These are phyloP conservation scores for Oegoconia quadripuncta DNA, from an alignment of 2,888 invertebrate genomes.

Conservation along the genomic window DNA sequence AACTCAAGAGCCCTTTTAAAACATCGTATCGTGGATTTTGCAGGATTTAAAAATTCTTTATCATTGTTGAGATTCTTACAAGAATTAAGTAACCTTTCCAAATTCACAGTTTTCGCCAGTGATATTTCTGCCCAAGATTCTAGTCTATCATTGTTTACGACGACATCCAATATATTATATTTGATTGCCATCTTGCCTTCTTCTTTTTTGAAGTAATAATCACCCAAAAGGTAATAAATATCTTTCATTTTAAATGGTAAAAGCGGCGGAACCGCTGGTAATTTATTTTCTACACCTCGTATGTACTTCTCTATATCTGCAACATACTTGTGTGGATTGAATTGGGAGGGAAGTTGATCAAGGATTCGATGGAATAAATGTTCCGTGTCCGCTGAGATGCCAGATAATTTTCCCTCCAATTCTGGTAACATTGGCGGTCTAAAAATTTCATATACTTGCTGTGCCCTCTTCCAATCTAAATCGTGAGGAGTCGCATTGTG, in stretches of 20 bases:
- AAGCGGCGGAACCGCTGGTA: constrained; percentile 74
- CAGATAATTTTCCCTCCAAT: constrained; percentile 86
- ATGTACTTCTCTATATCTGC: constrained; percentile 84
- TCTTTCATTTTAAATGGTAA: constrained; percentile 82
- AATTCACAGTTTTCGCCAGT: constrained; percentile 85
- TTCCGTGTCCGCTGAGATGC: constrained; percentile 91
- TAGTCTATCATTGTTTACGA: constrained; percentile 87
- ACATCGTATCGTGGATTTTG: constrained; percentile 87
- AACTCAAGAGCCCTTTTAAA: constrained; percentile 89
- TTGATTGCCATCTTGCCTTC: constrained; percentile 87
- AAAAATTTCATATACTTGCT: constrained; percentile 89
- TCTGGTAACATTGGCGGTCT: constrained; percentile 89
- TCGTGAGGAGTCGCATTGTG: constrained; percentile 86
- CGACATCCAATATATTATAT: constrained; percentile 91
- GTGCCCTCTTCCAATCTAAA: constrained; percentile 86
- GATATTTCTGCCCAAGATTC: constrained; percentile 97
- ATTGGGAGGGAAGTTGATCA: constrained; percentile 82
- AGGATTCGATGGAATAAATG: constrained; percentile 85
- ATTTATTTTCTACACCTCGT: constrained; percentile 76
- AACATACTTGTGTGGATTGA: constrained; percentile 81
- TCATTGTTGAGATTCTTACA: constrained; percentile 80
- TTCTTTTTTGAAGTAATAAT: constrained; percentile 94
- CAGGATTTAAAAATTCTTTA: constrained; percentile 83
- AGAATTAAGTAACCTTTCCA: constrained; percentile 90
- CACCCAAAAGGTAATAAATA: constrained; percentile 94